Evolutionary conservation across 2,113 vertebrate species (phyloP), one percentile per base, ranked within the genome.

Genomic region (Hippoglossus stenolepis): DNA sequence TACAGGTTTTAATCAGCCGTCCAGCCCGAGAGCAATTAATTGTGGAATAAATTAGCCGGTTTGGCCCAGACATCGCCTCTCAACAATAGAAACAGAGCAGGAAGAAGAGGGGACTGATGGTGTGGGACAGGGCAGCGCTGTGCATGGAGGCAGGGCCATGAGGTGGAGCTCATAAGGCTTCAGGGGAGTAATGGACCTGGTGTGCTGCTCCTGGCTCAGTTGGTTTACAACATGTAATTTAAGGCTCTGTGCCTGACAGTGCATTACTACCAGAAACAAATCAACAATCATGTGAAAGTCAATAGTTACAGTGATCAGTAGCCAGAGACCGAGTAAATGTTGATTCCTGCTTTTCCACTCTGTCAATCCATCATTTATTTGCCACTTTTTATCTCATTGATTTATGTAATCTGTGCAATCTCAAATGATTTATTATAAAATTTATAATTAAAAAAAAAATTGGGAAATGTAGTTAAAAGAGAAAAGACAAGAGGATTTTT

Each of bases 1-100:
- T 92, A 90, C 81, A 89, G 85, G 87, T 88, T 92, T 90, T 91
- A 92, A 93, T 93, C 90, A 92, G 86, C 82, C 79, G 67, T 87
- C 87, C 77, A 84, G 83, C 78, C 66, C 43, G 49, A 88, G 85
- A 89, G 79, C 90, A 92, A 90, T 93, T 91, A 87, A 91, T 91
- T 69, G 65, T 54, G 64, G 87, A 91, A 92, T 89, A 88, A 91
- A 93, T 93, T 87, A 89, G 75, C 71, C 82, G 64, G 43, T 81
- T 82, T 87, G 84, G 85, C 75, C 49, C 67, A 68, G 82, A 82
- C 77, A 47, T 85, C 20, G 5, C 20, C 23, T 23, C 60, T 82
- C 70, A 75, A 85, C 85, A 79, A 84, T 79, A 77, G 79, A 86
- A 75, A 71, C 49, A 83, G 73, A 75, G 76, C 38, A 53, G 47